phyloP scores from a whole-genome alignment of 1,140 invertebrate genomes.

The Zophobas morio region DNA sequence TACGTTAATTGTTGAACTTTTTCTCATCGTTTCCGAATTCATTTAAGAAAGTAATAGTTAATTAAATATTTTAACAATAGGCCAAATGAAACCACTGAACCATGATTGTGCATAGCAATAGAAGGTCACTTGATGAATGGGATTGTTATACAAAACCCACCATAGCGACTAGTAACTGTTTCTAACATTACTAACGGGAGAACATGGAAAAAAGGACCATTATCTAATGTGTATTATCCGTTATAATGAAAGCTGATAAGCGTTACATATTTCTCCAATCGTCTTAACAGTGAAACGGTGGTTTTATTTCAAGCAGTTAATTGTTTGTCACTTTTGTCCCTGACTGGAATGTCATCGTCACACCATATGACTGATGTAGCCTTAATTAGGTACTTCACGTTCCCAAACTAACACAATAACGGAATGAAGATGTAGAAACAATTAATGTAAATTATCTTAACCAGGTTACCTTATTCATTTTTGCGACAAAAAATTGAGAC shows the following conservation, averaged over 20 bases:
- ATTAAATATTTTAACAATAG: conserved; percentile 35
- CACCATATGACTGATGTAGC: conserved; percentile 4
- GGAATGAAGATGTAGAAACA: background rate
- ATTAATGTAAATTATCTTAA: conserved; percentile 27
- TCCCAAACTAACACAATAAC: conserved; percentile 7
- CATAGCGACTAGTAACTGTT: conserved; percentile 19
- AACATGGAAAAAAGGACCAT: conserved; percentile 37
- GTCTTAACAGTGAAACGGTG: conserved; percentile 12
- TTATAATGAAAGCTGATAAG: conserved; percentile 38
- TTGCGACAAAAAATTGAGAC: background rate
- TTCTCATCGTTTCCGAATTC: conserved; percentile 34
- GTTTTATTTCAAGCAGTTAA: conserved; percentile 13
- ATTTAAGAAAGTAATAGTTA: background rate
- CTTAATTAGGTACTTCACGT: conserved; percentile 25
- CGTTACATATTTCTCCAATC: conserved; percentile 37
- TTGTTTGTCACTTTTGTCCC: conserved; percentile 20
- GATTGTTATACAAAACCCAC: conserved; percentile 28
- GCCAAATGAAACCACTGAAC: conserved; percentile 20
- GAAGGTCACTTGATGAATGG: conserved; percentile 11
- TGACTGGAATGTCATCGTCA: background rate
- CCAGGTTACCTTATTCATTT: conserved; percentile 38
- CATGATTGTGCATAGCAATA: conserved; percentile 1
- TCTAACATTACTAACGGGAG: conserved; percentile 32
- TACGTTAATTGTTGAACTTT: conserved; percentile 1
- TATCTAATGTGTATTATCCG: conserved; percentile 34